Conservation (phyloP, 2,797 vertebrate genomes). For the Micromesistius poutassou region DNA sequence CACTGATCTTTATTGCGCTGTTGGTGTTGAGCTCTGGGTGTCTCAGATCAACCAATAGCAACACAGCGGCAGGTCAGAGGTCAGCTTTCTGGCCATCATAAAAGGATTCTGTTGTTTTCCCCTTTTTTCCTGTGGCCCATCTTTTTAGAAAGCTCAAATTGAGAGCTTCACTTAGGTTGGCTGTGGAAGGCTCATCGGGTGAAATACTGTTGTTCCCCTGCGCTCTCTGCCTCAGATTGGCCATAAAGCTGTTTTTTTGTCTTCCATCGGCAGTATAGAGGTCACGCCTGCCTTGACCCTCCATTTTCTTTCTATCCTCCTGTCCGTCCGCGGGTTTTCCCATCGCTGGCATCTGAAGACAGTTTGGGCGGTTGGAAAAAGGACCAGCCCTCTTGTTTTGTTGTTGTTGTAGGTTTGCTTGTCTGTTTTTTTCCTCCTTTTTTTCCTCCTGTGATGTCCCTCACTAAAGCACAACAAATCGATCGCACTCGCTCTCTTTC, state of each 20-base stretch:
- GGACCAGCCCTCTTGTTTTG: slow-evolving; percentile 40
- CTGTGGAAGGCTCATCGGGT: slow-evolving; percentile 24
- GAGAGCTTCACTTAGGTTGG: slow-evolving; percentile 38
- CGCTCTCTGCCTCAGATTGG: slow-evolving; percentile 16
- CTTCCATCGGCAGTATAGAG: slow-evolving; percentile 18
- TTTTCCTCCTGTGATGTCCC: slow-evolving; percentile 35
- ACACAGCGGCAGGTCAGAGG: slow-evolving; percentile 26
- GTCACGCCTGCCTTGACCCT: slow-evolving; percentile 22
- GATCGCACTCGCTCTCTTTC: slow-evolving; percentile 28
- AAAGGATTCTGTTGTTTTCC: slow-evolving; percentile 30
- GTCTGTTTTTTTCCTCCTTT: slow-evolving; percentile 24
- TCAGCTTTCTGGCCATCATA: slow-evolving; percentile 26
- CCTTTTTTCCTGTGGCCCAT: slow-evolving; percentile 9
- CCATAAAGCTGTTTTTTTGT: slow-evolving; percentile 21
- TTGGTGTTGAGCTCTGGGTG: slow-evolving; percentile 14
- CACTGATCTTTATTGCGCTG: slow-evolving; percentile 13
- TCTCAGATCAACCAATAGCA: slow-evolving; percentile 30
- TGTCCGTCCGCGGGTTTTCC: slow-evolving; percentile 10
- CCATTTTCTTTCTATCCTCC: slow-evolving; percentile 24
- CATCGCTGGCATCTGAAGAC: slow-evolving; percentile 21
- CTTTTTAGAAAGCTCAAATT: slow-evolving; percentile 32
- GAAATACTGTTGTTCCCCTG: slow-evolving; percentile 27
- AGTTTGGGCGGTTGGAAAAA: slow-evolving; percentile 8
- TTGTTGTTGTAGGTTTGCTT: slow-evolving; percentile 17
- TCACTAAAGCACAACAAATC: slow-evolving; percentile 47